Base-by-base conservation (phyloP, 2,888 invertebrate species). In the Habrosyne pyritoides region DNA sequence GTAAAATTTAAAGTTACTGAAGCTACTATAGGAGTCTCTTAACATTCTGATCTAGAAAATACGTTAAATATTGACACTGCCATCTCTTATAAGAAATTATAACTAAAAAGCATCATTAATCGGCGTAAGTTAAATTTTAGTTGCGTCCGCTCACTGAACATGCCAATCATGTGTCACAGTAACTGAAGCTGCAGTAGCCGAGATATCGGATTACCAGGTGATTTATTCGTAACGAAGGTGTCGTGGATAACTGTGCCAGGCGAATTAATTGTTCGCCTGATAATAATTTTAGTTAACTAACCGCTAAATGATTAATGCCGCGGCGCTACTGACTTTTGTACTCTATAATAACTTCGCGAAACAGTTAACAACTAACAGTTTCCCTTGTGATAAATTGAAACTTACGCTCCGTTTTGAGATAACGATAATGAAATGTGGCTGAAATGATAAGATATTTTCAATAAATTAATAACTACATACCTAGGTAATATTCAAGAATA, bases 211-310 rank as follows among this genome's bases (percentile, higher is more conserved):
- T 86, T 84, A 79, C 75, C 53, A 51, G 57, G 67, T 81, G 83
- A 86, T 86, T 84, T 87, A 86, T 84, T 70, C 62, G 65, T 68
- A 61, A 56, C 69, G 66, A 72, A 79, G 79, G 77, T 82, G 84
- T 84, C 79, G 67, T 64, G 64, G 64, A 58, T 64, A 66, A 70
- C 73, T 69, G 71, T 66, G 61, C 60, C 61, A 66, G 57, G 54
- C 60, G 73, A 77, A 85, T 85, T 87, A 86, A 87, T 84, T 81
- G 81, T 81, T 63, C 53, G 62, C 61, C 58, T 63, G 78, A 75
- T 80, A 81, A 82, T 81, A 78, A 81, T 76, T 76, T 74, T 69
- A 71, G 71, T 75, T 73, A 78, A 70, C 67, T 59, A 68, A 52
- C 52, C 58, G 58, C 53, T 59, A 42, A 63, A 68, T 79, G 73